phyloP scores from a whole-genome alignment of 2,888 invertebrate species.

The Cosmia trapezina region DNA sequence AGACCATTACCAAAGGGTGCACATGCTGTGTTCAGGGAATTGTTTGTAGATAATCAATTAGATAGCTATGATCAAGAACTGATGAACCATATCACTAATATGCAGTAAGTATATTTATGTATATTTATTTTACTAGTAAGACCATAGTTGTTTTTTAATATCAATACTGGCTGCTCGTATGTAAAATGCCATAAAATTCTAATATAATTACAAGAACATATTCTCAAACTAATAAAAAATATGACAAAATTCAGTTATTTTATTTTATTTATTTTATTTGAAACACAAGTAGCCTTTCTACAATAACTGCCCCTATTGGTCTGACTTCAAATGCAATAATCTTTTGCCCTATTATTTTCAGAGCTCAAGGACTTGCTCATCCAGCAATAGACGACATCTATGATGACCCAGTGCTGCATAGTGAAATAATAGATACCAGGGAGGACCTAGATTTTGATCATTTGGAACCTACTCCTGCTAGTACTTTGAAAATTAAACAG shows the following conservation, averaged over 20 bases:
- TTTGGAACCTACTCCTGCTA: slow-evolving; percentile 62
- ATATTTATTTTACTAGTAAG: neutral
- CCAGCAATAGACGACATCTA: slow-evolving; percentile 83
- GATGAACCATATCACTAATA: slow-evolving; percentile 80
- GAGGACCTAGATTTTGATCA: slow-evolving; percentile 74
- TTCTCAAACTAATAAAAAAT: neutral
- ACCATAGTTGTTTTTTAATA: neutral
- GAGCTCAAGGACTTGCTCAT: slow-evolving; percentile 78
- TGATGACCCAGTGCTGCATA: slow-evolving; percentile 77
- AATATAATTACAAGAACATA: neutral
- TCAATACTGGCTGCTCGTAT: neutral
- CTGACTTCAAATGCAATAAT: neutral
- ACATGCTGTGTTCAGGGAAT: slow-evolving; percentile 85
- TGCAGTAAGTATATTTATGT: slow-evolving; percentile 81
- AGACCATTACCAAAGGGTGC: slow-evolving; percentile 78
- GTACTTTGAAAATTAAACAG: slow-evolving; percentile 81
- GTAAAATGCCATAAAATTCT: neutral
- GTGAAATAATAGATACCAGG: slow-evolving; percentile 76
- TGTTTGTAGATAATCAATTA: slow-evolving; percentile 84
- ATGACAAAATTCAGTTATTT: neutral
- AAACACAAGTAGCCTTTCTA: neutral
- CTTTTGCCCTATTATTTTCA: slow-evolving; percentile 54
- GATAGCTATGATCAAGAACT: slow-evolving; percentile 86
- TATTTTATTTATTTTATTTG: too few relatives aligned
- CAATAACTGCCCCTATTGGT: neutral